These are phyloP conservation scores for Alauda arvensis DNA, from an alignment of 2,797 vertebrate genomes.

Conservation along the genomic window DNA sequence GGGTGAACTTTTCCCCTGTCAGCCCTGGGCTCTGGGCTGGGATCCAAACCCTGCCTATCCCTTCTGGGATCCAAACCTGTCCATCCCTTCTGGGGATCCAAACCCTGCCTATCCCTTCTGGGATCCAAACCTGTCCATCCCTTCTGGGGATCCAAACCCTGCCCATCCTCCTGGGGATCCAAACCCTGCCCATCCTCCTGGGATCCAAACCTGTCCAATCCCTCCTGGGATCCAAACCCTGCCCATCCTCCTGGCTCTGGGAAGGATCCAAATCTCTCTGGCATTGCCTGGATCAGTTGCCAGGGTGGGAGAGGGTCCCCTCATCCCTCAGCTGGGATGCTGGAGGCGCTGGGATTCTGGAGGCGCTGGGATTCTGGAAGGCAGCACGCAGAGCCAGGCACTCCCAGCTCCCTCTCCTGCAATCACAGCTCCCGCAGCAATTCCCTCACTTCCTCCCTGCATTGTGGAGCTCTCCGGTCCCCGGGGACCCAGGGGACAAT, in stretches of 20 bases:
- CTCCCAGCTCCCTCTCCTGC: background rate
- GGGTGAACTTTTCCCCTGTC: background rate
- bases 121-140: background rate
- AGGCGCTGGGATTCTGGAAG: rapidly evolving
- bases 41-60: background rate
- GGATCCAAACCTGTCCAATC: background rate
- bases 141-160: background rate
- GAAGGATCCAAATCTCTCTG: background rate
- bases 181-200: background rate
- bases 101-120: background rate
- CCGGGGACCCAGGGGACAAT: background rate
- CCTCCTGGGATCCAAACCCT: background rate
- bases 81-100: background rate
- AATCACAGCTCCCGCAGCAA: background rate
- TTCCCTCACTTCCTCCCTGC: background rate
- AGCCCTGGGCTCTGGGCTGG: background rate
- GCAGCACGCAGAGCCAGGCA: background rate
- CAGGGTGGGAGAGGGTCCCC: background rate
- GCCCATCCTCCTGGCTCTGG: no score
- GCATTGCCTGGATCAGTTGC: background rate
- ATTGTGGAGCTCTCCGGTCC: background rate
- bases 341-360: background rate
- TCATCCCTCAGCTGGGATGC: background rate
- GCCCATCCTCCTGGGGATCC: background rate
- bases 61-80: no score